Percentiles rank a stretch among this genome's conserved stretches.
phyloP scores from a whole-genome alignment of 92 coral and sea anemone genomes.

The Phymanthus crucifer region DNA sequence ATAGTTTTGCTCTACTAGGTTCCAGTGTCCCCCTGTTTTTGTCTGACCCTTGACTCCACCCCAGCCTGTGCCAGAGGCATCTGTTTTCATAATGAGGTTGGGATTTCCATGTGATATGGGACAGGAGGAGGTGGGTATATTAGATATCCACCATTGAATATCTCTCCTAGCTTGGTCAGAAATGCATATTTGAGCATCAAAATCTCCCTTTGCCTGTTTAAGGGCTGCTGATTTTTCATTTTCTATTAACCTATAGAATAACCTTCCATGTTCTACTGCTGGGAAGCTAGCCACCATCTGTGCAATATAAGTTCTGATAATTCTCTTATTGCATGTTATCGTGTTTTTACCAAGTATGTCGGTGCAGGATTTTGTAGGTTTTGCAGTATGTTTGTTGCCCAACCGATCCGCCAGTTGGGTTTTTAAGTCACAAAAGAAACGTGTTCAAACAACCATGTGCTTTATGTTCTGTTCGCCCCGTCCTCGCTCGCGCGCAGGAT shows the following conservation, averaged over 20 bases:
- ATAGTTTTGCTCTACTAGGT: slow-evolving; percentile 3
- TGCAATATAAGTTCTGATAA: slow-evolving; percentile 1
- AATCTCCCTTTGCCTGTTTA: neutral
- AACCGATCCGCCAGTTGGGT: too few relatives aligned
- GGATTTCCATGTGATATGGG: slow-evolving; percentile 15
- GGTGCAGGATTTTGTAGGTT: too few relatives aligned
- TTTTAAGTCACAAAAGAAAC: too few relatives aligned
- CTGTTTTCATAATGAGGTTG: slow-evolving; percentile 37
- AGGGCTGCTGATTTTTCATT: slow-evolving; percentile 8
- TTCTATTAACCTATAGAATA: neutral
- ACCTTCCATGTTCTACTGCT: slow-evolving; percentile 18
- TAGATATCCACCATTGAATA: slow-evolving; percentile 34
- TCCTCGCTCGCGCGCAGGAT: too few relatives aligned
- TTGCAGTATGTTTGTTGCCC: too few relatives aligned
- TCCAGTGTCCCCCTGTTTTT: slow-evolving; percentile 31
- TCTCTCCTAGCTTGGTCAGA: slow-evolving; percentile 20
- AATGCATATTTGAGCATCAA: slow-evolving; percentile 35
- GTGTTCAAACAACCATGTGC: too few relatives aligned
- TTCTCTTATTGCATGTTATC: slow-evolving; percentile 18
- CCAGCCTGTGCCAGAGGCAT: slow-evolving; percentile 51
- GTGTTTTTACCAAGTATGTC: neutral
- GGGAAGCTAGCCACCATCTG: slow-evolving; percentile 26
- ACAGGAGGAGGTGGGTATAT: slow-evolving; percentile 19
- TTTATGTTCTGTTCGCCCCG: too few relatives aligned
- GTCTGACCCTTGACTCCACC: neutral